Base-by-base conservation (phyloP, 2,888 invertebrate genomes). In the Matsumyia berberina region DNA sequence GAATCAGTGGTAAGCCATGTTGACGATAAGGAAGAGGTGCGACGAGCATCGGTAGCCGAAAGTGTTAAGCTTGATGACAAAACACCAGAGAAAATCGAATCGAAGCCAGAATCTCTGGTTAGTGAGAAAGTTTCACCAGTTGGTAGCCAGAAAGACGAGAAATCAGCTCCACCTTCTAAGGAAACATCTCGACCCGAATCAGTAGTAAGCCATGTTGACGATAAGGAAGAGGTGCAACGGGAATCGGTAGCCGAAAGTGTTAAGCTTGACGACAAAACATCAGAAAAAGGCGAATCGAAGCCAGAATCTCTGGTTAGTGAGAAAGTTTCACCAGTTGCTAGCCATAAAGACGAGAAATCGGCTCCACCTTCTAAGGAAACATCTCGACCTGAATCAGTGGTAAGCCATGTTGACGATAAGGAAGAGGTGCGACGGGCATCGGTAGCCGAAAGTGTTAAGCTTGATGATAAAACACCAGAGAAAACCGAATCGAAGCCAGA, bases 181-280 rank as follows among this genome's bases (percentile, higher is more conserved):
- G 87, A 83, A 49, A 5, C 67, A 6, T 88, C 88, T 0, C 72
- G 87, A 3, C 86, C 73, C 19, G 87, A 82, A 17, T 89, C 89
- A 0, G 85, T 66, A 0, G 79, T 24, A 0, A 77, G 64, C 33
- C 29, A 29, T 1, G 39, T 15, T 9, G 80, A 51, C 0, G 51
- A 69, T 0, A 55, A 67, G 15, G 66, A 53, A 6, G 29, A 29
- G 5, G 4, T 6, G 87, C 9, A 9, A 51, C 11, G 19, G 6
- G 51, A 73, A 17, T 87, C 83, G 1, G 37, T 66, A 79, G 86
- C 53, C 3, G 86, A 77, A 2, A 73, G 67, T 3, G 42, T 46
- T 1, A 77, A 80, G 37, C 5, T n/a, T 12, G 15, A 0, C 3
- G 58, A 49, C 0, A 49, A 58, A 39, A 0, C 57, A 11, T 9